Conservation (phyloP, 2,797 vertebrate species). For the Etheostoma perlongum region DNA sequence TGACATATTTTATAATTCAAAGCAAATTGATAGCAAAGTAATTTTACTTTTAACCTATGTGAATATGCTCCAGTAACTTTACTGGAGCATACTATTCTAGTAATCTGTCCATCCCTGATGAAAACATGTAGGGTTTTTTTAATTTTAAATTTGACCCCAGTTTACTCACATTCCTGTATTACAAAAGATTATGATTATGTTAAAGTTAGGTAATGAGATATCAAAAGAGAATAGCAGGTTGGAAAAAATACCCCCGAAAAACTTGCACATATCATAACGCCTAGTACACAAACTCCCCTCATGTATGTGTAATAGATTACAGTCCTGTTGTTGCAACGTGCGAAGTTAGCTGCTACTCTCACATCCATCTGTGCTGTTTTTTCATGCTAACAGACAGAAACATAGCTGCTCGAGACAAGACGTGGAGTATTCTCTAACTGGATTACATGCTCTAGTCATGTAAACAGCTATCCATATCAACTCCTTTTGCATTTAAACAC, state of each 20-base stretch:
- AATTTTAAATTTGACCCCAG: background rate
- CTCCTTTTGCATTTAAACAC: slow-evolving; percentile 63
- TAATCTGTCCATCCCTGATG: too few relatives aligned
- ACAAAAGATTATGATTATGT: background rate
- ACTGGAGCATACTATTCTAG: too few relatives aligned
- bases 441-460: slow-evolving; percentile 67
- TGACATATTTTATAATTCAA: too few relatives aligned
- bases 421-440: slow-evolving; percentile 46
- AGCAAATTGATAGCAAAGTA: too few relatives aligned
- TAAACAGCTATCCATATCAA: slow-evolving; percentile 64
- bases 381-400: slow-evolving; percentile 20
- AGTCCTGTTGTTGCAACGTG: background rate
- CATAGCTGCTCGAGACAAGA: slow-evolving; percentile 20
- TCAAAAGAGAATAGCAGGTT: background rate
- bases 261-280: background rate
- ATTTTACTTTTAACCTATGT: too few relatives aligned
- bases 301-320: background rate
- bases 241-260: background rate
- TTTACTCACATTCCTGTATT: background rate
- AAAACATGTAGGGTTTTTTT: too few relatives aligned
- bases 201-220: background rate
- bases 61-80: too few relatives aligned
- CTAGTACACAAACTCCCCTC: background rate
- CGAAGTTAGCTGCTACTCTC: slow-evolving; percentile 10
- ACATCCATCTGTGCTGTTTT: slow-evolving; percentile 9